Percentiles rank a stretch among this genome's conserved stretches.
phyloP scores from a whole-genome alignment of 2,888 invertebrate species.

The Hermaeophaga mercurialis region DNA sequence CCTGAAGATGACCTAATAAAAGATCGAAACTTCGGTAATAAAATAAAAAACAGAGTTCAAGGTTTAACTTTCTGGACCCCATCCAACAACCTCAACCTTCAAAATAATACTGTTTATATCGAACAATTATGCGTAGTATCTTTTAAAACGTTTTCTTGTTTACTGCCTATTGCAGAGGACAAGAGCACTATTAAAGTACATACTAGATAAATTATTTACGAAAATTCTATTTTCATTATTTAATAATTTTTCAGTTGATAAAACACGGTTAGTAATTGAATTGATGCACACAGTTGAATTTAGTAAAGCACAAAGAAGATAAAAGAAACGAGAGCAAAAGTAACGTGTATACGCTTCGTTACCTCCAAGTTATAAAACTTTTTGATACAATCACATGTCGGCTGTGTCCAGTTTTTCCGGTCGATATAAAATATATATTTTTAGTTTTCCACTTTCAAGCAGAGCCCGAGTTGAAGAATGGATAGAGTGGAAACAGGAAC shows the following conservation, averaged over 20 bases:
- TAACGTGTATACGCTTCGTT: neutral
- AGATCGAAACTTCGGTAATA: no score
- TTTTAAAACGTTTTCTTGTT: no score
- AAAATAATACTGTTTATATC: no score
- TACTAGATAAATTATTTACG: no score
- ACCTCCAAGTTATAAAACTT: conserved; percentile 2
- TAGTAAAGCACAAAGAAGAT: neutral
- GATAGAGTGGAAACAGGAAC: neutral
- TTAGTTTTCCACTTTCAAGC: neutral
- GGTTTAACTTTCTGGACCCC: no score
- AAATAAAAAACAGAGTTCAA: no score
- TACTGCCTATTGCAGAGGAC: no score
- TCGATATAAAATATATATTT: conserved; percentile 5
- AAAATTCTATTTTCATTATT: no score
- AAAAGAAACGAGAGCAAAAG: neutral
- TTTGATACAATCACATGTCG: conserved; percentile 1
- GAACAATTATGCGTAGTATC: no score
- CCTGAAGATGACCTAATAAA: no score
- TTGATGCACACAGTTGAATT: neutral
- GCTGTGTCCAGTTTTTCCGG: conserved; percentile 3
- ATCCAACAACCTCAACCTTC: no score
- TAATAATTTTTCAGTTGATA: neutral
- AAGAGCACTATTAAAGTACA: no score
- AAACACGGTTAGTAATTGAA: neutral
- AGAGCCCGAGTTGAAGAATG: neutral